Evolutionary conservation across 2,888 invertebrate species (phyloP), one percentile per base, ranked within the genome.

Genomic region (Phengaris alcon): DNA sequence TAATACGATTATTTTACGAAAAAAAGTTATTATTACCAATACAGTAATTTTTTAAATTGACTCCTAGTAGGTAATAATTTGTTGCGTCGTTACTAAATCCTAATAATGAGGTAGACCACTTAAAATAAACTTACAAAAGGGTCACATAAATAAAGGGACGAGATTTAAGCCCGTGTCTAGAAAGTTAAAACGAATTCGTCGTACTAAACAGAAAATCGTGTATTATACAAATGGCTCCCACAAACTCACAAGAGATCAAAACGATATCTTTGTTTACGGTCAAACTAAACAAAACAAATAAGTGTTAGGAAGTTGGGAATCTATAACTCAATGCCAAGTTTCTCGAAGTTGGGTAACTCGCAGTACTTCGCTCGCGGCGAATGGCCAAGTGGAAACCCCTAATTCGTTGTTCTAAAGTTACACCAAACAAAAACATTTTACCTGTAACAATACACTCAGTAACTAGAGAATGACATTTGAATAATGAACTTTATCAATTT

Each of bases 271-370:
- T 91, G 89, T 91, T 91, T 91, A 88, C 88, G 87, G 87, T 84
- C 85, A 86, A 88, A 88, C 84, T 85, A 86, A 89, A 87, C 87
- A 89, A 90, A 93, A 92, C 90, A 91, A 92, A 89, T 89, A 90
- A 91, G 89, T 89, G 88, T 90, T 90, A 88, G 88, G 89, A 89
- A 87, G 90, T 90, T 86, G 86, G 89, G 87, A 91, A 91, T 93
- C 91, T 90, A 93, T 93, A 93, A 93, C 92, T 92, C 90, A 91
- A 90, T 93, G 91, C 88, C 87, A 90, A 92, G 89, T 92, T 92
- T 86, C 79, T 79, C 83, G 78, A 88, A 93, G 88, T 91, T 92
- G 77, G 84, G 81, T 79, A 90, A 91, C 88, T 91, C 85, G 86
- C 84, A 83, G 88, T 89, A 89, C 86, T 85, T 86, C 82, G 86